Base-by-base conservation (phyloP, 2,113 vertebrate genomes). In the Beaufortia kweichowensis region DNA sequence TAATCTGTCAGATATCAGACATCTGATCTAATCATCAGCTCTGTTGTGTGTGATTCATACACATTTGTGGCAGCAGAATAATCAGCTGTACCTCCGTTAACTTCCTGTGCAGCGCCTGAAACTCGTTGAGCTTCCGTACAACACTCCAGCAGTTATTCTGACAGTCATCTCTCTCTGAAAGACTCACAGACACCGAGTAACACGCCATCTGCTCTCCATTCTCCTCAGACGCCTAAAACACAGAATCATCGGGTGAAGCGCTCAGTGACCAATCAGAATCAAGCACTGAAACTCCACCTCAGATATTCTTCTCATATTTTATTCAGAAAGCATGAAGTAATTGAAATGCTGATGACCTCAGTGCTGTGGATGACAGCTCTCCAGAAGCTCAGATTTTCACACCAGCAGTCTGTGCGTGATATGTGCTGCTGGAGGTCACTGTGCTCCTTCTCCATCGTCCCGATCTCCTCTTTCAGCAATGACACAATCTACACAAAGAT, bases 351-450 rank as follows among this genome's bases (percentile, higher is more conserved):
- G 35, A 39, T 39, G 82, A 98, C 97, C 94, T 99, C 96, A 2
- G 94, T 93, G 23, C 89, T 88, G 67, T 90, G 91, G 61, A 99
- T 94, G 15, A 89, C 81, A 2, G 96, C 97, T 86, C 92, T 95
- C 97, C 97, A 99, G 86, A 93, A 88, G 19, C 97, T 96, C 8
- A 98, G 90, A 81, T 99, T 96, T 83, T 99, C 97, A 85, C 96
- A 99, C 97, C 97, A 99, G 94, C 95, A 96, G 74, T 99, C 97
- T 0, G 97, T 99, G 74, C 96, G 91, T 2, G 89, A 94, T 87
- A 99, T 95, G 81, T 99, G 97, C 59, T 95, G 85, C 87, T 97
- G 94, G 11, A 99, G 95, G 73, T 98, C 96, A 21, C 82, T 88
- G 84, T 96, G 94, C 79, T 99, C 97, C 83, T 90, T 95, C 85